A percentile compares a stretch with the other conserved stretches of the same genome.
Evolutionary conservation across 2,113 vertebrate species (phyloP).

Genomic region (Microtus ochrogaster): DNA sequence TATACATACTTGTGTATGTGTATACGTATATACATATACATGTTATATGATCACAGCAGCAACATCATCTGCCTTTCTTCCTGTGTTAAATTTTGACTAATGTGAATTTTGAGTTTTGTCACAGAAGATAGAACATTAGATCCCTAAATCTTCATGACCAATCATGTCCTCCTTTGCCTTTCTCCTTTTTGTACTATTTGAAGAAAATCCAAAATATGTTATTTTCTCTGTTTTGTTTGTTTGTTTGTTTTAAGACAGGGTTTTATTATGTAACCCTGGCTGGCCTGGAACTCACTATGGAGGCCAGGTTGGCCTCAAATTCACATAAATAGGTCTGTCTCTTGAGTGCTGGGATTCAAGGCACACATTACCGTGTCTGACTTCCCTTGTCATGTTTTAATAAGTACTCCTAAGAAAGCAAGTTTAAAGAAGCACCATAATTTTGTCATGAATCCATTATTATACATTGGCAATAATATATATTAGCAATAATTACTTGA

Average conservation of each 20-base stretch:
- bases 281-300: neutral
- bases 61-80: neutral
- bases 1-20: neutral
- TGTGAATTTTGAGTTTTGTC: slow-evolving; percentile 22
- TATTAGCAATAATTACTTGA: slow-evolving; percentile 21
- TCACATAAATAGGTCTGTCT: neutral
- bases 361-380: neutral
- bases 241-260: neutral
- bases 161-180: neutral
- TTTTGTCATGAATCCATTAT: neutral
- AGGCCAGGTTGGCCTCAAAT: neutral
- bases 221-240: neutral
- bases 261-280: neutral
- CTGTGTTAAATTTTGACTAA: slow-evolving; percentile 17
- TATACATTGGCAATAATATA: too few relatives aligned
- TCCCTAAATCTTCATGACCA: neutral
- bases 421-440: neutral
- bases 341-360: neutral
- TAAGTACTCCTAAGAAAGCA: slow-evolving; percentile 30
- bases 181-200: slow-evolving; percentile 29
- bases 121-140: slow-evolving; percentile 29
- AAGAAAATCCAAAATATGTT: slow-evolving; percentile 36
- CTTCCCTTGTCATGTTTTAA: neutral
- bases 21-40: neutral
- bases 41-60: neutral